phyloP scores from a whole-genome alignment of 2,888 invertebrate genomes.

The Eupithecia subumbrata region DNA sequence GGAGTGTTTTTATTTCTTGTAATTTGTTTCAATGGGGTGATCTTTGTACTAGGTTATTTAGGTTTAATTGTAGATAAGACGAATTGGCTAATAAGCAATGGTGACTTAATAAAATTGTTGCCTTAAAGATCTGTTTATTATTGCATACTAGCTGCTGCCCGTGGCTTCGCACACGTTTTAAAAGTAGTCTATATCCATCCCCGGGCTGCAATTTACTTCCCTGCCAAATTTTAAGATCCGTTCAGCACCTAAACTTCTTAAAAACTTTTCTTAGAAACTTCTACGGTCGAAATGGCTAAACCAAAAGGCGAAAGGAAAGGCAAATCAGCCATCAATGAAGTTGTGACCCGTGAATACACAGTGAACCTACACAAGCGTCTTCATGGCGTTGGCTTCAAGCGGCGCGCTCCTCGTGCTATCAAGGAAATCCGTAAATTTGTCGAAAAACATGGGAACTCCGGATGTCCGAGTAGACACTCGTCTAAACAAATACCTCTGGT shows the following conservation, averaged over 20 bases:
- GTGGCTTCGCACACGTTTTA: too few species aligned
- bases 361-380: conserved; percentile 99
- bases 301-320: conserved; percentile 95
- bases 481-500: conserved; percentile 99
- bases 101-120: conserved; percentile 49
- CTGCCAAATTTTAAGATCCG: too few species aligned
- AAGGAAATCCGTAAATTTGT: conserved; percentile 99
- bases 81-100: conserved; percentile 55
- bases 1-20: conserved; percentile 39
- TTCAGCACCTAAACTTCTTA: too few species aligned
- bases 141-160: neutral
- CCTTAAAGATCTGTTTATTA: conserved; percentile 38
- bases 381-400: conserved; percentile 99
- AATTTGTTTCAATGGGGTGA: conserved; percentile 40
- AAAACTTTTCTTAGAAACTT: too few species aligned
- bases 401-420: conserved; percentile 98
- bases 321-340: conserved; percentile 99
- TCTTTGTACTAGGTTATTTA: conserved; percentile 47
- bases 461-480: conserved; percentile 99
- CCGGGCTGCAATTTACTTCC: too few species aligned
- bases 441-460: conserved; percentile 98
- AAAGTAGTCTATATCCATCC: too few species aligned
- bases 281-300: conserved; percentile 91
- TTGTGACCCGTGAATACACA: conserved; percentile 99
- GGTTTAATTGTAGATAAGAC: conserved; percentile 54